Evolutionary conservation across 2,888 invertebrate species (phyloP), one percentile per base, ranked within the genome.

Genomic region (Bembecia ichneumoniformis): DNA sequence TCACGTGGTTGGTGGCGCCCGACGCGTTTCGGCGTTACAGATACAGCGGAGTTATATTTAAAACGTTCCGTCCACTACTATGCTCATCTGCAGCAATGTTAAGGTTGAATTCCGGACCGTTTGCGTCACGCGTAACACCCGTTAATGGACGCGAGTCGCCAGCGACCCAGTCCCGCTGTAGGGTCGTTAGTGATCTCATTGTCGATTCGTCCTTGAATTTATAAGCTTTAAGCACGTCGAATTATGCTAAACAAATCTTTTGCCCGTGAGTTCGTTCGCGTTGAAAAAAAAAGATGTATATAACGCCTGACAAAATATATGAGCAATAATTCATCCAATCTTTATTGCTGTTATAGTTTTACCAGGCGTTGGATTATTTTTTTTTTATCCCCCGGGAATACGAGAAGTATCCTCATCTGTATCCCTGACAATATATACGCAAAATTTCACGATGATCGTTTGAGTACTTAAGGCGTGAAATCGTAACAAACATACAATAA

Each of bases 71-170:
- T 66, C 63, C 62, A 66, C 62, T 64, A 28, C 7, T 16, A 60
- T 64, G 74, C 73, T 77, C 78, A 78, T 80, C 77, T 72, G 75
- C 72, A 66, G 68, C 70, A 83, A 84, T 82, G 84, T 81, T 84
- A 82, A 84, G 83, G 82, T 82, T 82, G 78, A 82, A 84, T 84
- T 82, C 84, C 82, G 64, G 54, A 72, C 67, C 59, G 71, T 59
- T 71, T 74, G 70, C 84, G 83, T 83, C 83, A 83, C 60, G 55
- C 52, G 20, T 57, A 58, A 62, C 60, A 60, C 53, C 9, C 16
- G 11, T 10, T 11, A 15, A 17, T 47, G 43, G 47, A 47, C 47
- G 44, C 47, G 50, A 51, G 48, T 54, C 52, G 50, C 50, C 51
- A 49, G 45, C 16, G 48, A 47, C 50, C 51, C 16, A 48, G 46